These are phyloP conservation scores for Glossophaga mutica DNA, from an alignment of 2,797 vertebrate species.

Conservation along the genomic window DNA sequence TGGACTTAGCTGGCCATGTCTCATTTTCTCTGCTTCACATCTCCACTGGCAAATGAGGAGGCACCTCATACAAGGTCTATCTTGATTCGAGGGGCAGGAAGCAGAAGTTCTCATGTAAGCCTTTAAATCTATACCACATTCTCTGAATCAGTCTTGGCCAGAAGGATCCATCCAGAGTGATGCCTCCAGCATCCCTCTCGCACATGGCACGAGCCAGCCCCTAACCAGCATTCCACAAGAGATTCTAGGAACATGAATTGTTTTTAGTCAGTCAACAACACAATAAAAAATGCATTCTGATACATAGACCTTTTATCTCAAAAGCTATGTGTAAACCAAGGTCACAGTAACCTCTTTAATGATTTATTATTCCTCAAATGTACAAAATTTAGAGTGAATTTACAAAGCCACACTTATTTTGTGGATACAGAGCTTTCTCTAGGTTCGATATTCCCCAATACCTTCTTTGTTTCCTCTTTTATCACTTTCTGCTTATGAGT, in stretches of 20 bases:
- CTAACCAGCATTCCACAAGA: slow-evolving; percentile 63
- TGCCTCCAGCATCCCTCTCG: neutral
- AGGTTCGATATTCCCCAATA: neutral
- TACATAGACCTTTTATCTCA: slow-evolving; percentile 73
- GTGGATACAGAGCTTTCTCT: slow-evolving; percentile 55
- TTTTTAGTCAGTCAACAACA: slow-evolving; percentile 75
- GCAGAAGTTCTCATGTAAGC: neutral
- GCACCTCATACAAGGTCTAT: neutral
- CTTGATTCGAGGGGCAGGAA: neutral
- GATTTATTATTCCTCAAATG: slow-evolving; percentile 64
- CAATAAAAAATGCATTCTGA: slow-evolving; percentile 53
- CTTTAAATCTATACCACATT: neutral
- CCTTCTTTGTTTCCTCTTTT: slow-evolving; percentile 57
- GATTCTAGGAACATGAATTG: slow-evolving; percentile 24
- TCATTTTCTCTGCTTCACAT: neutral
- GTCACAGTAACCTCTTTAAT: slow-evolving; percentile 40
- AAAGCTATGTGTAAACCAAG: slow-evolving; percentile 65
- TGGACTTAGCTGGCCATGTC: neutral
- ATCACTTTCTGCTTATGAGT: slow-evolving; percentile 42
- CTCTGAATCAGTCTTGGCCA: neutral
- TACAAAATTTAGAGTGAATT: slow-evolving; percentile 58
- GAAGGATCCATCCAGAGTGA: neutral
- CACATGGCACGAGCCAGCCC: neutral
- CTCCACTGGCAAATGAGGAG: neutral
- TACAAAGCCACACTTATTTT: slow-evolving; percentile 61